Conservation (phyloP, 1,140 invertebrate species). For the Pachyrhynchus sulphureomaculatus region DNA sequence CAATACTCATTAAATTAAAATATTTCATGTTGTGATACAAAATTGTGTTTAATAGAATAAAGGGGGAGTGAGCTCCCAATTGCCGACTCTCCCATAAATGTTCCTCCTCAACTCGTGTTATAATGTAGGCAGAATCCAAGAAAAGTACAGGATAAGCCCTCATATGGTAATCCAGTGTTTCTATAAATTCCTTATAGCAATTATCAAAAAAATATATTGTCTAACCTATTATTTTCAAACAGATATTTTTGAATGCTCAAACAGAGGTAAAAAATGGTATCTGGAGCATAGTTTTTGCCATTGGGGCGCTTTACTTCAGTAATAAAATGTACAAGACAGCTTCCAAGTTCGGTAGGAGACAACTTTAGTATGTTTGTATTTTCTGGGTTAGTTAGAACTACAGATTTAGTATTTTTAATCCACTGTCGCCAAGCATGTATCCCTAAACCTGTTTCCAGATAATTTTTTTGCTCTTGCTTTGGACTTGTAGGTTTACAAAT, state of each 20-base stretch:
- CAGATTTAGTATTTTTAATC: neutral
- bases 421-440: constrained; percentile 13
- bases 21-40: constrained; percentile 95
- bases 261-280: constrained; percentile 19
- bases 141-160: constrained; percentile 59
- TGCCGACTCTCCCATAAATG: constrained; percentile 91
- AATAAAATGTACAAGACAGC: constrained; percentile 81
- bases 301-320: constrained; percentile 86
- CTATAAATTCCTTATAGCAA: constrained; percentile 86
- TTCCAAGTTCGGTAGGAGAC: constrained; percentile 82
- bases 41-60: constrained; percentile 84
- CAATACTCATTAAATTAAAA: constrained; percentile 85
- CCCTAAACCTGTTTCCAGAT: neutral
- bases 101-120: constrained; percentile 85
- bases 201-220: constrained; percentile 89
- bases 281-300: constrained; percentile 68
- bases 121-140: constrained; percentile 60
- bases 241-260: constrained; percentile 16
- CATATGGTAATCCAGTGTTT: constrained; percentile 78
- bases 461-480: no score
- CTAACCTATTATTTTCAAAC: constrained; percentile 72
- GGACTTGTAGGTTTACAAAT: no score
- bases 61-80: constrained; percentile 87
- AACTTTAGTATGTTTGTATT: constrained; percentile 60
- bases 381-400: neutral